A percentile compares a stretch with the other conserved stretches of the same genome.
phyloP scores from a whole-genome alignment of 2,113 vertebrate species.

The Zosterops borbonicus region DNA sequence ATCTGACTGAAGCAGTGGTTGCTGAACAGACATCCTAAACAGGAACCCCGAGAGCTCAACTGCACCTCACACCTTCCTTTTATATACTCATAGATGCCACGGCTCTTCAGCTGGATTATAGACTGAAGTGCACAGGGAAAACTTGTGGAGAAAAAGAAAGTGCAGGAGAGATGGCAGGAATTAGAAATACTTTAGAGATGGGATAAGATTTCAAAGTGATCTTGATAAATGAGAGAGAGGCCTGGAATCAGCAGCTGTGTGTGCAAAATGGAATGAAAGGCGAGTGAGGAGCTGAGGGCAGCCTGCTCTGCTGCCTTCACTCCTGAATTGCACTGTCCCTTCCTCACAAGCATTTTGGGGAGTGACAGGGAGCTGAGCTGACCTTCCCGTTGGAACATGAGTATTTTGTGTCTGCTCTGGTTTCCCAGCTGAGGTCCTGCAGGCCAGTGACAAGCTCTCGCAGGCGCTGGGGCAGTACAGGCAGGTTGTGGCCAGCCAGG shows the following conservation, averaged over 20 bases:
- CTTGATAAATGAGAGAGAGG: neutral
- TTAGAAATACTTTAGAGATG: neutral
- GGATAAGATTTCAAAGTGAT: neutral
- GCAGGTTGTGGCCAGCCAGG: slow-evolving; percentile 45
- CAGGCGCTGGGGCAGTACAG: slow-evolving; percentile 74
- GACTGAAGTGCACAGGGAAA: neutral
- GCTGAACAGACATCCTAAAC: neutral
- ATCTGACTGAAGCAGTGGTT: neutral
- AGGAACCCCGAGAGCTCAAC: neutral
- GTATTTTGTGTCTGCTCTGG: neutral
- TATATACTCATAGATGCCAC: neutral
- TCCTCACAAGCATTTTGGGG: neutral
- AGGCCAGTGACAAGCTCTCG: slow-evolving; percentile 82
- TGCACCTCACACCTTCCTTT: neutral
- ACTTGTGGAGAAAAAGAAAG: neutral
- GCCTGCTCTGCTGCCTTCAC: neutral
- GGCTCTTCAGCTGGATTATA: neutral
- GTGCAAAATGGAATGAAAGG: neutral
- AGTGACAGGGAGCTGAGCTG: neutral
- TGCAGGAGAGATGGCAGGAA: neutral
- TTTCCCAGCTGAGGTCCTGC: slow-evolving; percentile 79
- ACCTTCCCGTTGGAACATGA: rapidly evolving
- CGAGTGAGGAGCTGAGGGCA: neutral
- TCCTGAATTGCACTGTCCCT: neutral
- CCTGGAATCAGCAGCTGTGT: neutral